phyloP scores from a whole-genome alignment of 23 tunicate species.

The Oikopleura vanhoeffeni region DNA sequence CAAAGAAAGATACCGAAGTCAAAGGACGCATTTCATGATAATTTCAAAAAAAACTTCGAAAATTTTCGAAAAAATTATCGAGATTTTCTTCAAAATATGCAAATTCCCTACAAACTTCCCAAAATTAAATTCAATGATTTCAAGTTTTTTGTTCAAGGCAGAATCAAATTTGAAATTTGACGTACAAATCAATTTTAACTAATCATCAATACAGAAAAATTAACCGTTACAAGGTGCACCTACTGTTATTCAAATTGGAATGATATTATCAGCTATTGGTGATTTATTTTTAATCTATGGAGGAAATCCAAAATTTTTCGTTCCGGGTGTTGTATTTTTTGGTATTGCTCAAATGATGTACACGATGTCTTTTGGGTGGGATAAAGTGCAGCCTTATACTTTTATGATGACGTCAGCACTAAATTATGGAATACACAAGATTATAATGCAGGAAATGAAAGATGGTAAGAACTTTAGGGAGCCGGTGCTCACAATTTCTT shows the following conservation, averaged over 20 bases:
- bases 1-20: too few relatives aligned
- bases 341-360: slow-evolving; percentile 3
- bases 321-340: not conserved
- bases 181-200: too few relatives aligned
- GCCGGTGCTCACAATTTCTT: not conserved
- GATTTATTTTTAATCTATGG: not conserved
- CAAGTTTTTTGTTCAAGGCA: too few relatives aligned
- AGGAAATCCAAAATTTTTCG: not conserved
- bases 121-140: too few relatives aligned
- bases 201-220: too few relatives aligned
- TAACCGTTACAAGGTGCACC: not conserved
- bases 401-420: not conserved
- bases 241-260: not conserved
- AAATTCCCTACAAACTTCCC: too few relatives aligned
- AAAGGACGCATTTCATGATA: too few relatives aligned
- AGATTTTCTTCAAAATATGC: too few relatives aligned
- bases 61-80: too few relatives aligned
- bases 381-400: not conserved
- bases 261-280: slow-evolving; percentile 1
- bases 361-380: slow-evolving; percentile 13
- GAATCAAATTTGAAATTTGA: too few relatives aligned
- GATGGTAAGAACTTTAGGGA: not conserved
- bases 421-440: not conserved
- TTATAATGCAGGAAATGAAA: not conserved
- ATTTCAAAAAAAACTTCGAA: too few relatives aligned